Evolutionary conservation across 2,113 vertebrate species (phyloP).

Genomic region (Odontophorus gujanensis): DNA sequence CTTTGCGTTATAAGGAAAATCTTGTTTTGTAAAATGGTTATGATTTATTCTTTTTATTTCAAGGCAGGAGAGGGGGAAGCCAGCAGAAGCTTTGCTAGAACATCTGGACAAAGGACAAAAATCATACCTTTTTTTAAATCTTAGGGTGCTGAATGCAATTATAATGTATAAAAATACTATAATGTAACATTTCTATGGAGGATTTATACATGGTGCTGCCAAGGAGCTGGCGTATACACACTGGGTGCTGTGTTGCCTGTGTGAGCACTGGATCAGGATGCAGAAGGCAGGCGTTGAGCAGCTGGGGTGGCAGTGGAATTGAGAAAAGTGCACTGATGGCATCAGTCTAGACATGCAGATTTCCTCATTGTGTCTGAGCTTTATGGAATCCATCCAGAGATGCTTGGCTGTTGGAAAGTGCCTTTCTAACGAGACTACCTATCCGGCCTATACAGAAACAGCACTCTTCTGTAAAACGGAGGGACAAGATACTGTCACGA

Average conservation of each 20-base stretch:
- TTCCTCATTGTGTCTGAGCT: background rate
- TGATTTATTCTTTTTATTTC: background rate
- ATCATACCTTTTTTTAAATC: background rate
- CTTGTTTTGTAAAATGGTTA: background rate
- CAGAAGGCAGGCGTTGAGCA: background rate
- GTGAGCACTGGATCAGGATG: background rate
- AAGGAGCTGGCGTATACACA: background rate
- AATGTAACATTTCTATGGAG: background rate
- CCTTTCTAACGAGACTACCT: background rate
- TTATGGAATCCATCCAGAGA: background rate
- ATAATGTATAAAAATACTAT: background rate
- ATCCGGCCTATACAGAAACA: background rate
- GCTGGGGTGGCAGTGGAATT: background rate
- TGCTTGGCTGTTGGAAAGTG: background rate
- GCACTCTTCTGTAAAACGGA: background rate
- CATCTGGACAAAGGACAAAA: background rate
- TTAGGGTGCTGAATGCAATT: background rate
- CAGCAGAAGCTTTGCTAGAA: background rate
- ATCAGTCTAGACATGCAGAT: background rate
- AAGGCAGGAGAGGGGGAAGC: background rate
- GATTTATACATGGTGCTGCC: background rate
- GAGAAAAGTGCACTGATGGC: background rate
- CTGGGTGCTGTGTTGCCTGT: accelerated
- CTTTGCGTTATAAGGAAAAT: background rate
- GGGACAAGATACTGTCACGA: background rate